These are phyloP conservation scores for Bujurquina vittata DNA, from an alignment of 2,113 vertebrate species.

Conservation along the genomic window DNA sequence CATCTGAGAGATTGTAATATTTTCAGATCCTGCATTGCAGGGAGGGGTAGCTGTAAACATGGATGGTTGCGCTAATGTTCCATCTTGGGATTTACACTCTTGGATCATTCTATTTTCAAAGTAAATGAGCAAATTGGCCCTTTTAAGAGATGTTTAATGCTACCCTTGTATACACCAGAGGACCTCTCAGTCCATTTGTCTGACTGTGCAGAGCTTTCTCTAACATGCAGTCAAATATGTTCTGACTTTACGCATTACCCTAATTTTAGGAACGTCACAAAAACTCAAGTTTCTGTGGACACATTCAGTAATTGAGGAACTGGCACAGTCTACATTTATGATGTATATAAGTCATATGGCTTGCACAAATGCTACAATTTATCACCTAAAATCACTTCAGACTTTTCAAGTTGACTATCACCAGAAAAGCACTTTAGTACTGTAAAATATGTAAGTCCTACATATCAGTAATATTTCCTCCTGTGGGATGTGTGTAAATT, in stretches of 20 bases:
- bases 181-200: not conserved
- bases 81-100: conserved; percentile 1
- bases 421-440: not conserved
- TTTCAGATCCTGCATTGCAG: not conserved
- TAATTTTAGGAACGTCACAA: no score
- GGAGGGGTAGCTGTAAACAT: not conserved
- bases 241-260: not conserved
- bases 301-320: not conserved
- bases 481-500: not conserved
- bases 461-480: not conserved
- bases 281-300: not conserved
- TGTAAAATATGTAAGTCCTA: not conserved
- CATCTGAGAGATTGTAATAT: not conserved
- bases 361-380: not conserved
- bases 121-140: not conserved
- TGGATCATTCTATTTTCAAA: not conserved
- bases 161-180: conserved; percentile 1
- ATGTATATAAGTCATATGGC: not conserved
- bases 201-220: not conserved
- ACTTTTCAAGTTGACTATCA: not conserved
- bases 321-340: not conserved
- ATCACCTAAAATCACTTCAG: not conserved
- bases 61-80: not conserved
- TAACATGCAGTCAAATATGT: not conserved
- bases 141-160: not conserved